These are phyloP conservation scores for Bombus confusus DNA, from an alignment of 1,140 invertebrate species.

Conservation along the genomic window DNA sequence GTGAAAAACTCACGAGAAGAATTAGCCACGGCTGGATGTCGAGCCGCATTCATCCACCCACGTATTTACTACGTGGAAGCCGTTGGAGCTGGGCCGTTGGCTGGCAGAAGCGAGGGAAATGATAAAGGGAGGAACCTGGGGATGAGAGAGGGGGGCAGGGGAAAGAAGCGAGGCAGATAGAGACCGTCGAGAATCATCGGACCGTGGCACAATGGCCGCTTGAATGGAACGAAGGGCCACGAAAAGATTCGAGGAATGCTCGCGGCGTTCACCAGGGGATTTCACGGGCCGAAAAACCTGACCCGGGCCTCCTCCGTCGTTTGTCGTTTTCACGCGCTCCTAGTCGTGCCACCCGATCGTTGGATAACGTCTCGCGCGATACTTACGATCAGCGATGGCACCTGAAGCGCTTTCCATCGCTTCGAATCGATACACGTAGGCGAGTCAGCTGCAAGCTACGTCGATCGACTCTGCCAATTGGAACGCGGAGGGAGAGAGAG, in stretches of 20 bases:
- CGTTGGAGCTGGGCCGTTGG: constrained; percentile 27
- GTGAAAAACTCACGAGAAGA: constrained; percentile 33
- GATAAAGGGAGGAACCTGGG: constrained; percentile 31
- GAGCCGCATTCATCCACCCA: constrained; percentile 37
- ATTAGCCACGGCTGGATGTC: constrained; percentile 39
- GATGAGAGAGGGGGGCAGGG: constrained; percentile 1
- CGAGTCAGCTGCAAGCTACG: too few species aligned
- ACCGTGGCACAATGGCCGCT: constrained; percentile 40
- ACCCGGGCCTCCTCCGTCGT: constrained; percentile 4
- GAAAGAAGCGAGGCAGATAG: neutral
- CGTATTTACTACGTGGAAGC: constrained; percentile 40
- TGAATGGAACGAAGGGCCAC: constrained; percentile 33
- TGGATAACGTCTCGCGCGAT: too few species aligned
- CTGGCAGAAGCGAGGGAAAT: constrained; percentile 50
- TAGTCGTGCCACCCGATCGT: neutral
- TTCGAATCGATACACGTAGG: too few species aligned
- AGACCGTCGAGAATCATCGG: constrained; percentile 33
- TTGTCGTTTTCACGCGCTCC: constrained; percentile 25
- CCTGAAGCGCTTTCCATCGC: too few species aligned
- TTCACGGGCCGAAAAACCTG: constrained; percentile 36
- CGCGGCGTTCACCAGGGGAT: constrained; percentile 14
- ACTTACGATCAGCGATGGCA: too few species aligned
- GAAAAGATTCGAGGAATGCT: constrained; percentile 46
- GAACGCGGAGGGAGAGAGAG: too few species aligned
- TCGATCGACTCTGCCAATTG: too few species aligned